Conservation (phyloP, 2,888 invertebrate species). For the Teleogryllus oceanicus region DNA sequence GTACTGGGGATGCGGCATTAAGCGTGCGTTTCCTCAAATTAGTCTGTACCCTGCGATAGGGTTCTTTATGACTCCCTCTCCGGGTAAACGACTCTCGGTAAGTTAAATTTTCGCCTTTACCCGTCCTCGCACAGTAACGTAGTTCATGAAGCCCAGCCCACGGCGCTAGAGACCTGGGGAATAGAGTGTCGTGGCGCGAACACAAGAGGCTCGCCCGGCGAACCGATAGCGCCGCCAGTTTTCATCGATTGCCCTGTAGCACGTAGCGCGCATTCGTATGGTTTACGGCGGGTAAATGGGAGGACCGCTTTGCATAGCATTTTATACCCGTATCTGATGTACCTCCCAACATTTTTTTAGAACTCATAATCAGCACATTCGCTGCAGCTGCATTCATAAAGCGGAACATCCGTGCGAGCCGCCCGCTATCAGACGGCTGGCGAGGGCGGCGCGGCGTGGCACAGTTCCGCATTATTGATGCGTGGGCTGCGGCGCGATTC, state of each 20-base stretch:
- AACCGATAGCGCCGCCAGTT: not conserved
- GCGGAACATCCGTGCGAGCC: not conserved
- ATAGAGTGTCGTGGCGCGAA: not conserved
- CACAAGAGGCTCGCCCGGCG: not conserved
- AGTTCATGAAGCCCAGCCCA: not conserved
- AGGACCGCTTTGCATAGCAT: not conserved
- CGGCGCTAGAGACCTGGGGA: not conserved
- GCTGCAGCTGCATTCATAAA: not conserved
- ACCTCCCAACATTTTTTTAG: not conserved
- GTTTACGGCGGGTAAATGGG: not conserved
- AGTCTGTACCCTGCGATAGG: too few species aligned
- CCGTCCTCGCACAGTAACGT: too few species aligned
- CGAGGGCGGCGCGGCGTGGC: too few species aligned
- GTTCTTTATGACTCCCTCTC: too few species aligned
- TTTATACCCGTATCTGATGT: constrained; percentile 3
- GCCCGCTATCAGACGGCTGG: not conserved
- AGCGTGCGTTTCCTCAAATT: too few species aligned
- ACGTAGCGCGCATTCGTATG: not conserved
- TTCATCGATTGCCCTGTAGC: not conserved
- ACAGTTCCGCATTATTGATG: too few species aligned
- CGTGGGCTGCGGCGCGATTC: too few species aligned
- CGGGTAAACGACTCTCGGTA: too few species aligned
- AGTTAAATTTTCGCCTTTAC: too few species aligned
- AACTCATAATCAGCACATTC: constrained; percentile 11
- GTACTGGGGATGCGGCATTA: too few species aligned